phyloP scores from a whole-genome alignment of 2,113 vertebrate species.

The Probosciger aterrimus region DNA sequence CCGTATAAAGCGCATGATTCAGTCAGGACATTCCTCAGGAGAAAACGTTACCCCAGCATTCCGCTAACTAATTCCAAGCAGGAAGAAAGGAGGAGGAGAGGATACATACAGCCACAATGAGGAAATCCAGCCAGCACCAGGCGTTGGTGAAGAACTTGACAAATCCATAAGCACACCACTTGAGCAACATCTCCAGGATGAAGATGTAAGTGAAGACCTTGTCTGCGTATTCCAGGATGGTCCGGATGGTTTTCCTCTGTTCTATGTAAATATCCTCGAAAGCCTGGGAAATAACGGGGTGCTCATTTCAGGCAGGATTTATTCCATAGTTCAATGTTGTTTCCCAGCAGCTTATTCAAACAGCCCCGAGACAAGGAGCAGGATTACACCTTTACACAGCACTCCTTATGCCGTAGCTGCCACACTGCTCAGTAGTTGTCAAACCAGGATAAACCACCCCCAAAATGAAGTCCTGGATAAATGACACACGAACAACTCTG shows the following conservation, averaged over 20 bases:
- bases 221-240: constrained; percentile 93
- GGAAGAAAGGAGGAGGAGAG: constrained; percentile 19
- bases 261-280: constrained; percentile 99
- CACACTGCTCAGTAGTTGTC: background rate
- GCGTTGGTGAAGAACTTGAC: constrained; percentile 99
- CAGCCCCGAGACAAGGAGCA: background rate
- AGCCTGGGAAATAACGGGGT: constrained; percentile 74
- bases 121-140: constrained; percentile 99
- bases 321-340: accelerated
- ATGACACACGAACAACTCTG: background rate
- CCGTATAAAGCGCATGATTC: background rate
- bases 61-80: background rate
- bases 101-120: constrained; percentile 98
- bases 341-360: background rate
- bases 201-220: constrained; percentile 99
- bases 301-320: background rate
- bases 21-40: background rate
- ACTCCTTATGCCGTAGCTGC: background rate
- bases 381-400: background rate
- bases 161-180: constrained; percentile 97
- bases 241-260: constrained; percentile 92
- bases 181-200: constrained; percentile 98
- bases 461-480: background rate
- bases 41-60: background rate
- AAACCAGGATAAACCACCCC: background rate